These are phyloP conservation scores for Oxyura jamaicensis DNA, from an alignment of 2,113 vertebrate genomes.

Conservation along the genomic window DNA sequence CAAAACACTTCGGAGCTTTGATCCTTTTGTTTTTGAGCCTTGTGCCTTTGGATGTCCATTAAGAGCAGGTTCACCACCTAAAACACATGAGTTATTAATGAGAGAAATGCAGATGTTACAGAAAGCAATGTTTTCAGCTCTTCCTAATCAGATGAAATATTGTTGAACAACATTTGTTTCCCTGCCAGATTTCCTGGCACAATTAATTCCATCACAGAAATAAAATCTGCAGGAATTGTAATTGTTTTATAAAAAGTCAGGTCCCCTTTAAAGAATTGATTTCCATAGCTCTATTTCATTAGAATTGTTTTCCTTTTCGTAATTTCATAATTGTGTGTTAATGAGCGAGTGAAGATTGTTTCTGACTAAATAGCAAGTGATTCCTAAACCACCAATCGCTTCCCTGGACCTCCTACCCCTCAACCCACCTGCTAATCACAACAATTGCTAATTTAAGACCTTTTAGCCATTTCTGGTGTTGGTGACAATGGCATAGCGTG, in stretches of 20 bases:
- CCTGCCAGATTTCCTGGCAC: not conserved
- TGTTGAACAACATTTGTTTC: not conserved
- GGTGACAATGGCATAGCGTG: conserved; percentile 71
- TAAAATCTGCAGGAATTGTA: not conserved
- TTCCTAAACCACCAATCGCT: conserved; percentile 18
- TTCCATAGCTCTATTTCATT: not conserved
- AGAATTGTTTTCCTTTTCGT: conserved; percentile 42
- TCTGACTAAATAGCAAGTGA: not conserved
- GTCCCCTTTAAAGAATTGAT: conserved; percentile 17
- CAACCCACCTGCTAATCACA: conserved; percentile 80
- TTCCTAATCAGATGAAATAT: not conserved
- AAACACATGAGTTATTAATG: not conserved
- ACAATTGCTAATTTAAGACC: conserved; percentile 75
- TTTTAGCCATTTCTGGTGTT: conserved; percentile 69
- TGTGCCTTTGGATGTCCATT: not conserved
- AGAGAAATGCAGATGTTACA: not conserved
- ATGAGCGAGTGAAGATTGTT: conserved; percentile 4
- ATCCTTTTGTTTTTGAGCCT: not conserved
- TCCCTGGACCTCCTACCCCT: conserved; percentile 67
- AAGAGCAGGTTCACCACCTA: not conserved
- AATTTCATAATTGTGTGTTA: conserved; percentile 43
- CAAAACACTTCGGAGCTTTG: not conserved
- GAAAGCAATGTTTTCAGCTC: not conserved
- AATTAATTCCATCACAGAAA: conserved; percentile 30
- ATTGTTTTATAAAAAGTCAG: not conserved